A percentile compares a stretch with the other conserved stretches of the same genome.
Conservation (phyloP, 2,797 vertebrate genomes). For the Nannoperca australis region DNA sequence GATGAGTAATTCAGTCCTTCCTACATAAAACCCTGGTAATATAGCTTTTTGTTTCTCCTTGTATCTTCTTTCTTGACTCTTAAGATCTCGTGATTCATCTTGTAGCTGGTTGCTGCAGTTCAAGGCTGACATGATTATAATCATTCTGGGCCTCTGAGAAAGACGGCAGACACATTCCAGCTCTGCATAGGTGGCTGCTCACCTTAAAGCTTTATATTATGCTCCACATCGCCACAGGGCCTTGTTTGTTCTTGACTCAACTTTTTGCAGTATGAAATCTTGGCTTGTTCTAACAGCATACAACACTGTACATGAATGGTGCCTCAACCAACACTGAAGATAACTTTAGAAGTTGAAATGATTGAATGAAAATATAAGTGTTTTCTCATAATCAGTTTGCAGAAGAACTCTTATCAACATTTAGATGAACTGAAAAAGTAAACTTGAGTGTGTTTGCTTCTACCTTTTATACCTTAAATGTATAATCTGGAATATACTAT, state of each 20-base stretch:
- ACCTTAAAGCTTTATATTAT: slow-evolving; percentile 33
- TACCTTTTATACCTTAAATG: background rate
- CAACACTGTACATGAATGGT: background rate
- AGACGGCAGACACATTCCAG: background rate
- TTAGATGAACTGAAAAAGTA: background rate
- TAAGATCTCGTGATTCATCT: slow-evolving; percentile 41
- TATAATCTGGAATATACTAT: background rate
- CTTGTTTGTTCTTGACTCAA: slow-evolving; percentile 27
- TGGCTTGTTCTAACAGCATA: background rate
- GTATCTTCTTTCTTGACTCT: slow-evolving; percentile 4
- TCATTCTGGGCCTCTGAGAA: slow-evolving; percentile 35
- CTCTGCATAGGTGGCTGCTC: slow-evolving; percentile 33
- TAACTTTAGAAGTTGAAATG: background rate
- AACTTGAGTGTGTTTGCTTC: too few relatives aligned
- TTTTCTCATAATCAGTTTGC: background rate
- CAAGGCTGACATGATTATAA: slow-evolving; percentile 47
- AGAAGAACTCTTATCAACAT: background rate
- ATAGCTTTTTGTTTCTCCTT: slow-evolving; percentile 21
- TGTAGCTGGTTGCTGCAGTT: slow-evolving; percentile 16
- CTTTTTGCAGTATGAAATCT: slow-evolving; percentile 25
- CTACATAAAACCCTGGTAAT: slow-evolving; percentile 1
- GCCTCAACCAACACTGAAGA: background rate
- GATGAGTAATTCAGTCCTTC: background rate
- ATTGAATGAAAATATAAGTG: background rate
- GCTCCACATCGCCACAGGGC: slow-evolving; percentile 28